Evolutionary conservation across 2,113 vertebrate genomes (phyloP).

Genomic region (Brevimyrus niger): DNA sequence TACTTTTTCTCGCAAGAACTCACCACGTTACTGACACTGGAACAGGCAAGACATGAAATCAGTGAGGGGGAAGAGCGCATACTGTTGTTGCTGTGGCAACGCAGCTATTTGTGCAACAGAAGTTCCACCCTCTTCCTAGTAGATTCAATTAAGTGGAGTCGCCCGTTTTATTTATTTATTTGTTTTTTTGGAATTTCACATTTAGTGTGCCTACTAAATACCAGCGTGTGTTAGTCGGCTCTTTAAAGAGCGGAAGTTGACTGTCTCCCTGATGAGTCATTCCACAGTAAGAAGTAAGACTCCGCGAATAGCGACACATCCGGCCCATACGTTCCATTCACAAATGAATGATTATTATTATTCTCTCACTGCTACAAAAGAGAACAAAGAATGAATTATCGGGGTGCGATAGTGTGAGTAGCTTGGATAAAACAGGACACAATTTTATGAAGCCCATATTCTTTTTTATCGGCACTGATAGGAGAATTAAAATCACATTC

Average conservation of each 20-base stretch:
- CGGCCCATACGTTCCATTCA: not conserved
- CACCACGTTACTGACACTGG: not conserved
- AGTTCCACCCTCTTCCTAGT: conserved; percentile 15
- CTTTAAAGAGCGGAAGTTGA: not conserved
- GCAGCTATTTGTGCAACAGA: conserved; percentile 20
- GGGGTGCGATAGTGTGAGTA: not conserved
- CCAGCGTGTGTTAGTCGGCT: not conserved
- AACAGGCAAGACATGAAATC: conserved; percentile 14
- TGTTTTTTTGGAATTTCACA: conserved; percentile 14
- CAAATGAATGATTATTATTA: not conserved
- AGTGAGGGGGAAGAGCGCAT: not conserved
- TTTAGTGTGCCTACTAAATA: conserved; percentile 2
- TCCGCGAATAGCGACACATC: not conserved
- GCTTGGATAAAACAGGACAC: not conserved
- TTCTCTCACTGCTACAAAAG: not conserved
- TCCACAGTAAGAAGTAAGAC: not conserved
- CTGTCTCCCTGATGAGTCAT: conserved; percentile 17
- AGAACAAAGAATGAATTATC: not conserved
- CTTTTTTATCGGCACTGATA: not conserved
- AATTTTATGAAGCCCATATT: not conserved
- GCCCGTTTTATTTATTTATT: conserved; percentile 17
- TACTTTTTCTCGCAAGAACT: not conserved
- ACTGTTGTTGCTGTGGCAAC: conserved; percentile 47
- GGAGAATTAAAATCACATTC: not conserved
- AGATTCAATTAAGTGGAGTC: conserved; percentile 34